Conservation (phyloP, 2,888 invertebrate genomes). For the Ormia ochracea region DNA sequence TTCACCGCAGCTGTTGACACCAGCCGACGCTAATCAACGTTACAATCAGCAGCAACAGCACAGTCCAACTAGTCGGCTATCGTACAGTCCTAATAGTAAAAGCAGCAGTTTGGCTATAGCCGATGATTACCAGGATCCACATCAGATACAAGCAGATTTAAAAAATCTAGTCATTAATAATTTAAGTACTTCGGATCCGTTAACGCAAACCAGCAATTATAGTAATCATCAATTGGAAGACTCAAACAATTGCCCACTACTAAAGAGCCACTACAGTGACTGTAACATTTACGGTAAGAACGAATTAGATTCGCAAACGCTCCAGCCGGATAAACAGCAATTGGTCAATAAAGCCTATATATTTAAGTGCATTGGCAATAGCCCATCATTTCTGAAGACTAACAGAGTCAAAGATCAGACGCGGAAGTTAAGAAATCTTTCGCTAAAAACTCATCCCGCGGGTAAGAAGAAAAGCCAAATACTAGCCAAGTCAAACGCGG, state of each 20-base stretch:
- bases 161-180: slow-evolving; percentile 68
- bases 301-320: slow-evolving; percentile 69
- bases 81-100: slow-evolving; percentile 58
- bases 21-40: slow-evolving; percentile 57
- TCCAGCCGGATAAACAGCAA: slow-evolving; percentile 72
- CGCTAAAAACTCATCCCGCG: slow-evolving; percentile 72
- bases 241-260: slow-evolving; percentile 63
- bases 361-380: slow-evolving; percentile 76
- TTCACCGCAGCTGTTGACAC: slow-evolving; percentile 60
- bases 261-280: slow-evolving; percentile 76
- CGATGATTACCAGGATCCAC: slow-evolving; percentile 58
- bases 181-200: slow-evolving; percentile 70
- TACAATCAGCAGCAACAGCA: slow-evolving; percentile 57
- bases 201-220: slow-evolving; percentile 66
- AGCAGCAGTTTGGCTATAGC: slow-evolving; percentile 59
- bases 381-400: slow-evolving; percentile 75
- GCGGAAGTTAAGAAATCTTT: slow-evolving; percentile 75
- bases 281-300: slow-evolving; percentile 72
- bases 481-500: slow-evolving; percentile 75
- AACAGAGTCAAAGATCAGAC: slow-evolving; percentile 76
- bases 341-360: slow-evolving; percentile 76
- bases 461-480: slow-evolving; percentile 75
- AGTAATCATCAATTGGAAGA: slow-evolving; percentile 48
- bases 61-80: slow-evolving; percentile 66
- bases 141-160: slow-evolving; percentile 56